A percentile compares a stretch with the other conserved stretches of the same genome.
These are phyloP conservation scores for Gymnothorax javanicus DNA, from an alignment of 2,797 vertebrate species.

Conservation along the genomic window DNA sequence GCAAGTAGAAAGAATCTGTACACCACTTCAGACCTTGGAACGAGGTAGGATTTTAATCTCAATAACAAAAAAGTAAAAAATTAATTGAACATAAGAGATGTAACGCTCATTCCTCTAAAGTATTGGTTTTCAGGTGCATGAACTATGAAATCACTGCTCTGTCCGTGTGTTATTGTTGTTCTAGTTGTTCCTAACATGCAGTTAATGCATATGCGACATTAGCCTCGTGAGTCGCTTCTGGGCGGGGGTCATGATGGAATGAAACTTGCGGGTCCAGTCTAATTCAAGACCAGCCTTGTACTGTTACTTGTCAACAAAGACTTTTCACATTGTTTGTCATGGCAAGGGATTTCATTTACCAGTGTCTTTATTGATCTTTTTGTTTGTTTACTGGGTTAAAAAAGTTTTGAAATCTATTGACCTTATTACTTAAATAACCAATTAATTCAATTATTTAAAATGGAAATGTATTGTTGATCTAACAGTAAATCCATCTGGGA, in stretches of 20 bases:
- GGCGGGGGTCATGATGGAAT: slow-evolving; percentile 36
- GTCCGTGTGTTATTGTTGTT: not conserved
- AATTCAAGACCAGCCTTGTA: slow-evolving; percentile 42
- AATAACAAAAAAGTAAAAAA: not conserved
- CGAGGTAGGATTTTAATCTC: not conserved
- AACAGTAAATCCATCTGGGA: slow-evolving; percentile 38
- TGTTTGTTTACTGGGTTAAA: not conserved
- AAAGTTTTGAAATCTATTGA: not conserved
- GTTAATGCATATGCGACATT: not conserved
- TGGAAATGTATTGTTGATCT: slow-evolving; percentile 61
- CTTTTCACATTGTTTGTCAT: slow-evolving; percentile 57
- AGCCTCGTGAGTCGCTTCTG: slow-evolving; percentile 11
- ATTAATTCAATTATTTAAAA: not conserved
- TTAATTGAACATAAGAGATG: not conserved
- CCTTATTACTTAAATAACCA: not conserved
- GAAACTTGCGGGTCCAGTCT: slow-evolving; percentile 38
- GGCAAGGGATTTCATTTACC: slow-evolving; percentile 63
- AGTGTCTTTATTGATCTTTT: slow-evolving; percentile 24
- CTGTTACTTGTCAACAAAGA: slow-evolving; percentile 55
- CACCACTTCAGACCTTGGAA: not conserved
- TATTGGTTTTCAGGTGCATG: not conserved
- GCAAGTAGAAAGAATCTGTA: not conserved
- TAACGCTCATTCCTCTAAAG: not conserved
- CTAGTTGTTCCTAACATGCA: not conserved
- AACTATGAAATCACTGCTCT: not conserved